Base-by-base conservation (phyloP, 1,140 invertebrate genomes). In the Musca vetustissima region DNA sequence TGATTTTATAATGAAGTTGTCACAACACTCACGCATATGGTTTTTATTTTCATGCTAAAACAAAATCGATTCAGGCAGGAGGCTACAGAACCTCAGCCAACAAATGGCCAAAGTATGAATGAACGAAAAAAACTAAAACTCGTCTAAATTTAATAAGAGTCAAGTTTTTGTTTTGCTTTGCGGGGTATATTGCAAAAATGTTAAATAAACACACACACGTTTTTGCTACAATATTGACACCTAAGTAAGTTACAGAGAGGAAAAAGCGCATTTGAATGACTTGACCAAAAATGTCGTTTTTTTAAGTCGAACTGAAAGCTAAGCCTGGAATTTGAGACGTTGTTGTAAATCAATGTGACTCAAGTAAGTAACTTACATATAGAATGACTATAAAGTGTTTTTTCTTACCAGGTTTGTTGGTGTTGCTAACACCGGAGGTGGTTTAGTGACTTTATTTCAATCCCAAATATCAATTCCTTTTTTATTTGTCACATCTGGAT, bases 281-380 rank as follows among this genome's bases (percentile, higher is more conserved):
- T n/a, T n/a, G n/a, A n/a, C n/a, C n/a, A n/a, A n/a, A n/a, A n/a
- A n/a, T n/a, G n/a, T n/a, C n/a, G n/a, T n/a, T n/a, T n/a, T n/a
- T n/a, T n/a, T n/a, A n/a, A n/a, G n/a, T n/a, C n/a, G n/a, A n/a
- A n/a, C n/a, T n/a, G n/a, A n/a, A n/a, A n/a, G 49, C 57, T 64
- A n/a, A n/a, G 66, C 47, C n/a, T 22, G 68, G 66, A 66, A 69
- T 64, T 28, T 49, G 64, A 69, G 52, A 66, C 32, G 61, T 24
- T 65, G 64, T 69, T 69, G 68, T 69, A 69, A 69, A 69, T 69
- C 68, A 66, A 22, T 19, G 55, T 43, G 24, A 14, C 15, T n/a
- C 8, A n/a, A 28, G 9, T 25, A 59, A 15, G 2, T 8, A 4
- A 28, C n/a, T 28, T 28, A 59, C 25, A 59, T 7, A 43, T 13